phyloP scores from a whole-genome alignment of 2,888 invertebrate species.

The Acheta domesticus region DNA sequence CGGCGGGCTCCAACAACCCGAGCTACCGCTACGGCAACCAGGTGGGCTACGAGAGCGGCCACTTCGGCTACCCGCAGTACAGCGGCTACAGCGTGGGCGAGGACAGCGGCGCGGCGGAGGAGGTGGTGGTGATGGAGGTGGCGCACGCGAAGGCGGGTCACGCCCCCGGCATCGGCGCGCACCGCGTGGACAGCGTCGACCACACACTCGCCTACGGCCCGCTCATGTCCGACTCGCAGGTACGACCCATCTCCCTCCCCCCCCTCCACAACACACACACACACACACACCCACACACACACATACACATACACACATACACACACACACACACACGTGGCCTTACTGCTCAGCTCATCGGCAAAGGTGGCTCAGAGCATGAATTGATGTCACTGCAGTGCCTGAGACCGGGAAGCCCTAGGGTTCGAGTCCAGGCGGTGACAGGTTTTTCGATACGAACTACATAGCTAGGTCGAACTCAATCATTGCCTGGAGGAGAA shows the following conservation, averaged over 20 bases:
- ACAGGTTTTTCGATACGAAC: too few relatives aligned
- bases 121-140: background rate
- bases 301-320: too few relatives aligned
- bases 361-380: too few relatives aligned
- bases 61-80: constrained; percentile 65
- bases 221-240: background rate
- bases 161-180: background rate
- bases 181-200: background rate
- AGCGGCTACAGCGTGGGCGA: constrained; percentile 50
- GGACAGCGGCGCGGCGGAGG: background rate
- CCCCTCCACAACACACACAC: background rate
- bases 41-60: constrained; percentile 69
- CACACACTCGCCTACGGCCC: background rate
- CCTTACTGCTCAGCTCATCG: too few relatives aligned
- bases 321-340: too few relatives aligned
- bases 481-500: too few relatives aligned
- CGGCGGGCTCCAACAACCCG: constrained; percentile 66
- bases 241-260: background rate
- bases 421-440: too few relatives aligned
- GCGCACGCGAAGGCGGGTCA: background rate
- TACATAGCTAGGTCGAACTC: too few relatives aligned
- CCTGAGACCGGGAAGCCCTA: too few relatives aligned
- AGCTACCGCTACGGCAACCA: constrained; percentile 78
- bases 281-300: too few relatives aligned
- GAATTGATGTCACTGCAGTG: too few relatives aligned